A percentile compares a stretch with the other conserved stretches of the same genome.
Evolutionary conservation across 2,797 vertebrate genomes (phyloP).

Genomic region (Australoheros facetus): DNA sequence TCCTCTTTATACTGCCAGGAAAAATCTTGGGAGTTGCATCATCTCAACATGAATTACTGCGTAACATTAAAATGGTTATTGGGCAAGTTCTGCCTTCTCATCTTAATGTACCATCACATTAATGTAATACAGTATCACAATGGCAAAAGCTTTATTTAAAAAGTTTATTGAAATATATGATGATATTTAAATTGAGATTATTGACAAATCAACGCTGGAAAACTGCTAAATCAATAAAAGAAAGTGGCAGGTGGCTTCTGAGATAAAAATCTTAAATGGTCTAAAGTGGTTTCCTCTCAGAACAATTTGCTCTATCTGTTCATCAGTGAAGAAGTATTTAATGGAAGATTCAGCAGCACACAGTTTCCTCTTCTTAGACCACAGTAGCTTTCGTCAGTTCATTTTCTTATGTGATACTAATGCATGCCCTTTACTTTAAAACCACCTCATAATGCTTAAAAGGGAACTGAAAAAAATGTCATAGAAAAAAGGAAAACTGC

Average conservation of each 20-base stretch:
- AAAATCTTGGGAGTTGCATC: background rate
- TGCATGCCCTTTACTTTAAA: background rate
- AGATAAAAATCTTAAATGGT: background rate
- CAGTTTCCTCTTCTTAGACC: background rate
- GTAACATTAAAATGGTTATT: background rate
- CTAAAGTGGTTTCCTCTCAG: background rate
- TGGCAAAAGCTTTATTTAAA: background rate
- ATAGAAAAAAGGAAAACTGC: background rate
- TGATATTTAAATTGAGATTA: background rate
- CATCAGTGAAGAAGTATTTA: background rate
- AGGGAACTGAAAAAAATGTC: no score
- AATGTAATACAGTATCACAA: background rate
- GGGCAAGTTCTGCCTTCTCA: background rate
- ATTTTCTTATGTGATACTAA: background rate
- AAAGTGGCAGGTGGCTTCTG: background rate
- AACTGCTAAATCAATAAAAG: background rate
- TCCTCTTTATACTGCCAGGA: background rate
- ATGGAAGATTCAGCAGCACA: background rate
- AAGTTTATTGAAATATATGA: background rate
- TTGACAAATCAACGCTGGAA: background rate
- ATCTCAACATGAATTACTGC: background rate
- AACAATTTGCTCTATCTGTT: background rate
- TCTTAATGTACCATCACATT: background rate
- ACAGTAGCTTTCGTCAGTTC: background rate
- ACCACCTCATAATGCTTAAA: background rate